Base-by-base conservation (phyloP, 2,888 invertebrate genomes). In the Leptopilina syphax region DNA sequence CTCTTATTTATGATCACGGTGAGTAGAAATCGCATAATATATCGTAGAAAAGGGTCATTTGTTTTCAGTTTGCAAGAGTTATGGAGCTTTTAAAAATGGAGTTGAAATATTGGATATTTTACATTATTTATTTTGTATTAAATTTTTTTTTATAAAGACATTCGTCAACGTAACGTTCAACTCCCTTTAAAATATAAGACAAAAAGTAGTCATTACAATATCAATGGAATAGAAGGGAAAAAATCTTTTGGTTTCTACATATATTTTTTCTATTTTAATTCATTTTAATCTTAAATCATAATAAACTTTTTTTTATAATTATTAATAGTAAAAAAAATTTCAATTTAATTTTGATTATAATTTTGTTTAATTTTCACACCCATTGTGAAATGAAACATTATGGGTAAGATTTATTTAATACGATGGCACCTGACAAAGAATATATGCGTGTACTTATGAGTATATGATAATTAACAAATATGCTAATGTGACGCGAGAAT, bases 401-500 rank as follows among this genome's bases (percentile, higher is more conserved):
- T 24, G 47, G 10, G 10, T 8, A 4, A 68, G 47, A 44, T 68
- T 24, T n/a, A 47, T 12, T 47, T 7, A 8, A 68, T 12, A 18
- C 68, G 44, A 68, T 47, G 18, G 47, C 47, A 47, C 12, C 10
- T 47, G 24, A 18, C 67, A 10, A 44, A 68, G 24, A 47, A 68
- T 68, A 47, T 24, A 6, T 47, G 24, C 12, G 44, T 47, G 24
- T 66, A 18, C 44, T 68, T 47, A 12, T 9, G 41, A 60, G 24
- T 57, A 50, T 9, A 41, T 34, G 34, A 73, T 73, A 73, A 73
- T 73, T 57, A 57, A 57, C 57, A 73, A 73, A 73, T 57, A 57
- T 73, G 57, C 4, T 73, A 41, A 57, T 54, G n/a, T 57, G n/a
- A 13, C 27, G 5, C 27, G 5, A n/a, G n/a, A 73, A n/a, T 57